Evolutionary conservation across 2,888 invertebrate genomes (phyloP).

Genomic region (Julus scandinavius): DNA sequence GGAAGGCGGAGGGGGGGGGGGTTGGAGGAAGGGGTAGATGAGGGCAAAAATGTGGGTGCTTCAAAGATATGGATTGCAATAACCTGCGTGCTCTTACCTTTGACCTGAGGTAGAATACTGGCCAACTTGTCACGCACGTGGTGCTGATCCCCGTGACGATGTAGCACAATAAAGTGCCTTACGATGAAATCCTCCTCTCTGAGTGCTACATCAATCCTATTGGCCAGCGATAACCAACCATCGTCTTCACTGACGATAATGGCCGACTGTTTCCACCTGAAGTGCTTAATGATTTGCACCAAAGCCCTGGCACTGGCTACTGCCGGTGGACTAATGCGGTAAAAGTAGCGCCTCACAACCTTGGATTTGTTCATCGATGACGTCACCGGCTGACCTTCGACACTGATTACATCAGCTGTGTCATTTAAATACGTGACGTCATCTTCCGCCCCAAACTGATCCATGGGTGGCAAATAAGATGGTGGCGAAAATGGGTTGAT

Average conservation of each 20-base stretch:
- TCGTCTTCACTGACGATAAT: conserved; percentile 57
- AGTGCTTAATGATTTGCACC: conserved; percentile 57
- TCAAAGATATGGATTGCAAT: too few relatives aligned
- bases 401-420: neutral
- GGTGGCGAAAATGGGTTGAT: conserved; percentile 46
- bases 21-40: too few relatives aligned
- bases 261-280: conserved; percentile 58
- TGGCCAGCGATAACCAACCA: conserved; percentile 56
- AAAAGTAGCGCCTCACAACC: conserved; percentile 51
- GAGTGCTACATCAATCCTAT: conserved; percentile 57
- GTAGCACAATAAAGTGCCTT: conserved; percentile 57
- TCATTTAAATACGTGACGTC: neutral
- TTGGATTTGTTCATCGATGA: neutral
- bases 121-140: conserved; percentile 56
- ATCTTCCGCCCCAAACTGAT: neutral
- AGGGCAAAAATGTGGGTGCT: too few relatives aligned
- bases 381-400: neutral
- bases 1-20: too few relatives aligned
- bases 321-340: conserved; percentile 57
- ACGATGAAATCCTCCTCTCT: conserved; percentile 57
- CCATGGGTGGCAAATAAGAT: conserved; percentile 20
- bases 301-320: conserved; percentile 56
- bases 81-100: conserved; percentile 55
- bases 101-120: conserved; percentile 57
- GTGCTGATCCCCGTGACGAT: conserved; percentile 52